phyloP scores from a whole-genome alignment of 2,113 vertebrate species.

The Hepsetus odoe region DNA sequence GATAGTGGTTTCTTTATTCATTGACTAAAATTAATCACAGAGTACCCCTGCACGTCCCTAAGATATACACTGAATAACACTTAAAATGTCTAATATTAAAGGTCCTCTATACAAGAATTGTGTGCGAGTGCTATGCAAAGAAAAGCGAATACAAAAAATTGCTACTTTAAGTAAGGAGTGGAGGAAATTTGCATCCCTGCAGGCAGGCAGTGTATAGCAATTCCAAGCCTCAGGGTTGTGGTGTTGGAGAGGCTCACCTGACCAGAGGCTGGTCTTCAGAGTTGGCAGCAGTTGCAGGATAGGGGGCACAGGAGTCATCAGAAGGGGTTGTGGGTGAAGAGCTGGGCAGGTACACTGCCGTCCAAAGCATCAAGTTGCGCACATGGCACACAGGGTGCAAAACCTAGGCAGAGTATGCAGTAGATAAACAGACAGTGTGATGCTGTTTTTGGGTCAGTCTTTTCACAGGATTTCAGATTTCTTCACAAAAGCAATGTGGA shows the following conservation, averaged over 20 bases:
- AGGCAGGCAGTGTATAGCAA: background rate
- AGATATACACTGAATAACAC: too few relatives aligned
- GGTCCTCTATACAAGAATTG: too few relatives aligned
- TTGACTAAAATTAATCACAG: too few relatives aligned
- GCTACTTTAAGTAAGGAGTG: too few relatives aligned
- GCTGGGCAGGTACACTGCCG: constrained; percentile 93
- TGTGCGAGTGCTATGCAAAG: too few relatives aligned
- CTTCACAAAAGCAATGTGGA: background rate
- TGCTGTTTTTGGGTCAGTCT: background rate
- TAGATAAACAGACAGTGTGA: background rate
- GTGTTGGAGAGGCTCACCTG: constrained; percentile 81
- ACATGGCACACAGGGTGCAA: constrained; percentile 97
- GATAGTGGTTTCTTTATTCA: too few relatives aligned
- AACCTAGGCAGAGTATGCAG: constrained; percentile 75
- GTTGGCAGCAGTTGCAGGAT: constrained; percentile 84
- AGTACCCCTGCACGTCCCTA: too few relatives aligned
- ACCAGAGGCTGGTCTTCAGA: constrained; percentile 88
- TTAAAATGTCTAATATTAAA: too few relatives aligned
- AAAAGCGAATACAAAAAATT: too few relatives aligned
- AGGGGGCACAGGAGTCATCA: constrained; percentile 91
- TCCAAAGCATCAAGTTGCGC: constrained; percentile 96
- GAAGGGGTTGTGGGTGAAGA: constrained; percentile 91
- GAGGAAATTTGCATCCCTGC: too few relatives aligned
- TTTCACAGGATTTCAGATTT: too few relatives aligned
- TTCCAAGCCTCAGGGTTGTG: background rate